phyloP scores from a whole-genome alignment of 2,797 vertebrate species.

The Hydrophis major region DNA sequence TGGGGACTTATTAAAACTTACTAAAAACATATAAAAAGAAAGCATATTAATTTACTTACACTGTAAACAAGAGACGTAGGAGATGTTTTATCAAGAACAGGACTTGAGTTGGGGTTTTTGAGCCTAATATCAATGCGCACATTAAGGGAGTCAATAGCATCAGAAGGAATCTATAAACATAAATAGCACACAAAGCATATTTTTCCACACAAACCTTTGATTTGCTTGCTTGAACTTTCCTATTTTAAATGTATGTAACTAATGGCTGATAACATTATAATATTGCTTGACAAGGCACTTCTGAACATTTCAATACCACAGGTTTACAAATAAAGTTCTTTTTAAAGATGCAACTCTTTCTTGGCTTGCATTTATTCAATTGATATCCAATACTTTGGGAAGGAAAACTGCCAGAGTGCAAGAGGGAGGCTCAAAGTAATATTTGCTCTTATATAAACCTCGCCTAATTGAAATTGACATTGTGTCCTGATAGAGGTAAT shows the following conservation, averaged over 20 bases:
- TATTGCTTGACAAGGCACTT: neutral
- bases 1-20: neutral
- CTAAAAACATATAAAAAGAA: neutral
- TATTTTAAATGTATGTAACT: neutral
- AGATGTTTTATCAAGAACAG: constrained; percentile 80
- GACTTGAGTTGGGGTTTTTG: constrained; percentile 74
- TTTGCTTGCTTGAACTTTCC: neutral
- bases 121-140: constrained; percentile 82
- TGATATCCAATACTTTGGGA: neutral
- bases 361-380: neutral
- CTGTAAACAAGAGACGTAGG: constrained; percentile 78
- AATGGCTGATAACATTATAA: neutral
- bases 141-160: constrained; percentile 81
- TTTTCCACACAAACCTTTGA: neutral
- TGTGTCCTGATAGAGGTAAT: neutral
- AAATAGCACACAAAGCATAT: constrained; percentile 6
- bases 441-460: neutral
- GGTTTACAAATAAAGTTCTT: neutral
- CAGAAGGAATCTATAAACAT: constrained; percentile 78
- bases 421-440: neutral
- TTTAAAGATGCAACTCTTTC: neutral
- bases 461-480: neutral
- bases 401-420: neutral
- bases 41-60: constrained; percentile 73
- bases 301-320: neutral